phyloP scores from a whole-genome alignment of 2,888 invertebrate species.

The Andrena praecox region DNA sequence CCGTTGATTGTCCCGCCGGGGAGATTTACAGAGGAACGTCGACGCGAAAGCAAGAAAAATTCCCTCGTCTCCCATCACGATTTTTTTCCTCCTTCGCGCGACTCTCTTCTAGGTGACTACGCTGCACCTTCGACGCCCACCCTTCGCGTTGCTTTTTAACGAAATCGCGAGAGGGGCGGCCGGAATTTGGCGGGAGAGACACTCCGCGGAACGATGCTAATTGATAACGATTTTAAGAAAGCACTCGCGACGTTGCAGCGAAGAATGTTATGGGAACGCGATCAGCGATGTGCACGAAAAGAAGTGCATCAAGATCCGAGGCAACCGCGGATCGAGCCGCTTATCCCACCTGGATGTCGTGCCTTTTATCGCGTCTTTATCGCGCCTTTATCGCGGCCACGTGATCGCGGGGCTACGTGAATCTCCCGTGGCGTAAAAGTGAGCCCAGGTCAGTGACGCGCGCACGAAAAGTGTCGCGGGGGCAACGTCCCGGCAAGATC shows the following conservation, averaged over 20 bases:
- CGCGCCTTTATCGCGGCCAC: slow-evolving; percentile 41
- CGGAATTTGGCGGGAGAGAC: too few species aligned
- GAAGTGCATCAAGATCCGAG: slow-evolving; percentile 30
- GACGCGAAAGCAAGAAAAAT: slow-evolving; percentile 30
- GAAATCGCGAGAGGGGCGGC: too few species aligned
- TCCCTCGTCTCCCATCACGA: not conserved
- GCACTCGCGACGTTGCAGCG: not conserved
- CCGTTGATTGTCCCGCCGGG: slow-evolving; percentile 52
- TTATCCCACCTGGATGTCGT: slow-evolving; percentile 30
- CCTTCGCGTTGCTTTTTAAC: not conserved
- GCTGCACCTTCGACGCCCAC: not conserved
- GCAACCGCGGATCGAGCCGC: not conserved
- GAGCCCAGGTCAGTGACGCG: slow-evolving; percentile 66
- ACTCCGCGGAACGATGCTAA: not conserved
- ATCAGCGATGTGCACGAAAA: not conserved
- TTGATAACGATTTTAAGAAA: not conserved
- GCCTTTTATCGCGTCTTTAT: slow-evolving; percentile 50
- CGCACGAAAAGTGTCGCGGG: slow-evolving; percentile 55
- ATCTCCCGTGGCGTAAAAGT: slow-evolving; percentile 55
- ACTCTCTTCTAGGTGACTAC: not conserved
- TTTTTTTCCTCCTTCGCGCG: not conserved
- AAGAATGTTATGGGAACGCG: not conserved
- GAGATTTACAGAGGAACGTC: slow-evolving; percentile 64
- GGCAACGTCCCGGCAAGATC: slow-evolving; percentile 51
- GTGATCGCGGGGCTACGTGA: slow-evolving; percentile 49